Percentiles rank a stretch among this genome's conserved stretches.
phyloP scores from a whole-genome alignment of 2,888 invertebrate genomes.

The Dryocosmus kuriphilus region DNA sequence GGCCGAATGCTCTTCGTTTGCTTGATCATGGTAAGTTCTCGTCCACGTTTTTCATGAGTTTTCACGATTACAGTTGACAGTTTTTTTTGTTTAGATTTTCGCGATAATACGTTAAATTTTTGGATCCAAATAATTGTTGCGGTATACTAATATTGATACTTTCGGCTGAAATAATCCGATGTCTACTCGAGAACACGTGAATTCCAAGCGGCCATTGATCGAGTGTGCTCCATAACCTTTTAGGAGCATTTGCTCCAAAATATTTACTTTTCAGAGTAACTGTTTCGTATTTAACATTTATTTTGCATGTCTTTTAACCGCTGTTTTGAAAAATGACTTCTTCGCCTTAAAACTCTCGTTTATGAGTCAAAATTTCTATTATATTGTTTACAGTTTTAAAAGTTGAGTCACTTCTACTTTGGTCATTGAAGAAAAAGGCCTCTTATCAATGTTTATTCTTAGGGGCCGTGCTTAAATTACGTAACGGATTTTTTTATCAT shows the following conservation, averaged over 20 bases:
- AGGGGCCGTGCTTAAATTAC: no score
- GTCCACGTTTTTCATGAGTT: neutral
- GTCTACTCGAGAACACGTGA: neutral
- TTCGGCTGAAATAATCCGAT: neutral
- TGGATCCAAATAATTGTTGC: neutral
- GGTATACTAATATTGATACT: neutral
- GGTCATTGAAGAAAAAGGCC: neutral
- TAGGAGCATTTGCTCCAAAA: neutral
- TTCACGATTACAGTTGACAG: no score
- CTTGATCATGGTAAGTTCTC: slow-evolving; percentile 84
- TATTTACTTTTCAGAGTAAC: neutral
- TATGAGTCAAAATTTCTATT: neutral
- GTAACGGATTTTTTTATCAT: no score
- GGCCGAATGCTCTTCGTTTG: slow-evolving; percentile 84
- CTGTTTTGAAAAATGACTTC: no score
- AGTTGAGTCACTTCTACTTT: neutral
- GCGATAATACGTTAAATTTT: neutral
- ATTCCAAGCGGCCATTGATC: neutral
- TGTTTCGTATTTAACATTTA: no score
- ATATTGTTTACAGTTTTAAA: neutral
- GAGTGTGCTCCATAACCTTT: neutral
- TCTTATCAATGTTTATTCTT: no score
- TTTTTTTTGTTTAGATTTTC: neutral
- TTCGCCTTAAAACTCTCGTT: neutral
- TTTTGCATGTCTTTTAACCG: no score